These are phyloP conservation scores for Dysmachus trigonus DNA, from an alignment of 2,888 invertebrate genomes.

Conservation along the genomic window DNA sequence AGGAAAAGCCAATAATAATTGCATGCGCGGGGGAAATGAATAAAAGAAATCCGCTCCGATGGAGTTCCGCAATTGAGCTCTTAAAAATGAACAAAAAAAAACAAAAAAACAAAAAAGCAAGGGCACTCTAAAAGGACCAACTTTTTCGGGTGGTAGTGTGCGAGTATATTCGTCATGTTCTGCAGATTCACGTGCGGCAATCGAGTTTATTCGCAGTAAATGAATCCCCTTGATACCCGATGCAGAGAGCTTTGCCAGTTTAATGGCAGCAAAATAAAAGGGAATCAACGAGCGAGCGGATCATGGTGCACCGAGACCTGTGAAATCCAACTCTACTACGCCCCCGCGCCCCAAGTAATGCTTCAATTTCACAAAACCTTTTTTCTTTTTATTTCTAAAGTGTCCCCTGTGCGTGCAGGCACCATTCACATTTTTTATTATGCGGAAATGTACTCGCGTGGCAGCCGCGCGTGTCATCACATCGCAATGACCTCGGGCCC, in stretches of 20 bases:
- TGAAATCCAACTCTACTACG: background rate
- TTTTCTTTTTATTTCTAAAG: conserved; percentile 7
- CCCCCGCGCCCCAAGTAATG: background rate
- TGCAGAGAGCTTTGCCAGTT: conserved; percentile 6
- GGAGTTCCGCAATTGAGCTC: background rate
- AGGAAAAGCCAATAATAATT: conserved; percentile 39
- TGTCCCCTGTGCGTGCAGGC: background rate
- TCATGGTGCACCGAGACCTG: background rate
- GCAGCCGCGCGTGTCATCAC: background rate
- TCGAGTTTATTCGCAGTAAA: conserved; percentile 33
- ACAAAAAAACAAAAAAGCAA: too few relatives aligned
- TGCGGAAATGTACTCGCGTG: background rate
- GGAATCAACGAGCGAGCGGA: background rate
- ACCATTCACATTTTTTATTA: background rate
- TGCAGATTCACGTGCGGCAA: conserved; percentile 3
- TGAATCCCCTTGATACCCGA: conserved; percentile 33
- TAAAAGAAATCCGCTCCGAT: conserved; percentile 18
- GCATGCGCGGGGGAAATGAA: conserved; percentile 23
- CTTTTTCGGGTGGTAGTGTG: background rate
- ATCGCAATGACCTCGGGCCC: background rate
- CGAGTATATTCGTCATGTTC: background rate
- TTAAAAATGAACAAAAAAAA: too few relatives aligned
- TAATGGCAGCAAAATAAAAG: background rate
- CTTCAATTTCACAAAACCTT: background rate
- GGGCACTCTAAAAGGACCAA: background rate